Percentiles rank a stretch among this genome's conserved stretches.
phyloP scores from a whole-genome alignment of 2,113 vertebrate genomes.

The Paramisgurnus dabryanus region DNA sequence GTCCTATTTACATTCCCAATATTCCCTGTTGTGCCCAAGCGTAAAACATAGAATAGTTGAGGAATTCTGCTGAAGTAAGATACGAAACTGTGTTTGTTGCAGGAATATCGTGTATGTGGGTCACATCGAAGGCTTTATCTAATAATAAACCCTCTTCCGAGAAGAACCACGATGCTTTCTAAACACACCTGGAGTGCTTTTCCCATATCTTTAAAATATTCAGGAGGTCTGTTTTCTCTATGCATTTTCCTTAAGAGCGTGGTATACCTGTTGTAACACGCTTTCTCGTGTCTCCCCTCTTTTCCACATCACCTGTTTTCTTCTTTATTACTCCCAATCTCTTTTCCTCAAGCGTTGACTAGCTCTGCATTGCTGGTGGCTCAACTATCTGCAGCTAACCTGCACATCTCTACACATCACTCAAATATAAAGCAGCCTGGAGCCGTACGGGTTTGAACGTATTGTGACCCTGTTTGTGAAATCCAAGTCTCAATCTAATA shows the following conservation, averaged over 20 bases:
- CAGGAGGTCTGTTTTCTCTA: not conserved
- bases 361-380: too few relatives aligned
- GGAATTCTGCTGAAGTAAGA: too few relatives aligned
- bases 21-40: not conserved
- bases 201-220: conserved; percentile 7
- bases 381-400: too few relatives aligned
- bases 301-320: not conserved
- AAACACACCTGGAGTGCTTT: conserved; percentile 17
- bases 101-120: not conserved
- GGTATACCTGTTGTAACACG: not conserved
- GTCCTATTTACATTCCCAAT: not conserved
- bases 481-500: too few relatives aligned
- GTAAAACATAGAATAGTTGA: not conserved
- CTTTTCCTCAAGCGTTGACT: too few relatives aligned
- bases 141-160: conserved; percentile 7
- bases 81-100: not conserved
- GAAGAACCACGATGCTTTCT: not conserved
- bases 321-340: too few relatives aligned
- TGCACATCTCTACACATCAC: too few relatives aligned
- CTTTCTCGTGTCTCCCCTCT: not conserved
- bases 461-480: too few relatives aligned
- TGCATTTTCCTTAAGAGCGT: not conserved
- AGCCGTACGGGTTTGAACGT: too few relatives aligned
- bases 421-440: too few relatives aligned
- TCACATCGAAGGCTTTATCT: conserved; percentile 7